Percentiles rank a stretch among this genome's conserved stretches.
These are phyloP conservation scores for Lampropteryx suffumata DNA, from an alignment of 2,888 invertebrate species.

Conservation along the genomic window DNA sequence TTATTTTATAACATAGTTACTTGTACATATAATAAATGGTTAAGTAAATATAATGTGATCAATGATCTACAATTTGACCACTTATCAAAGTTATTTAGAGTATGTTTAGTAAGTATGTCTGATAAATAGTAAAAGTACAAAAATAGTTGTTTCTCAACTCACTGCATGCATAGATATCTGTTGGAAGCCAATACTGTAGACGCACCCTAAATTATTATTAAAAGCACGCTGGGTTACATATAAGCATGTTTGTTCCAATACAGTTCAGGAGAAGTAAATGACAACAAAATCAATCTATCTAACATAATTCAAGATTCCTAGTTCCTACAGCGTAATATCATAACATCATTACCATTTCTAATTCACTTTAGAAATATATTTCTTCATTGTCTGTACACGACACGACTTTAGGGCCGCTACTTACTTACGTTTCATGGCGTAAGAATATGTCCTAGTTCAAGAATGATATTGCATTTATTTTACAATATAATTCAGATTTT, in stretches of 20 bases:
- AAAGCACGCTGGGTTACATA: constrained; percentile 33
- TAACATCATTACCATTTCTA: constrained; percentile 22
- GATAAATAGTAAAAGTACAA: not conserved
- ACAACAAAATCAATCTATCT: constrained; percentile 27
- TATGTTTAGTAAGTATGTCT: too few relatives aligned
- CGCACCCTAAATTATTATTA: constrained; percentile 27
- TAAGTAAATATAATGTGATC: not conserved
- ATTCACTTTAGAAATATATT: constrained; percentile 33
- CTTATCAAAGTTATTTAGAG: not conserved
- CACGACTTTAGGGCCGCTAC: constrained; percentile 28
- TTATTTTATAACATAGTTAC: too few relatives aligned
- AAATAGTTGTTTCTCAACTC: constrained; percentile 3
- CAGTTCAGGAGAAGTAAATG: constrained; percentile 20
- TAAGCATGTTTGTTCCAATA: constrained; percentile 33
- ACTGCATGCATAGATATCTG: not conserved
- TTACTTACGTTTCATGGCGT: constrained; percentile 5
- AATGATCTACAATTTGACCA: not conserved
- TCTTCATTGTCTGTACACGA: constrained; percentile 25
- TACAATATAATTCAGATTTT: too few relatives aligned
- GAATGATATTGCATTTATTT: constrained; percentile 12
- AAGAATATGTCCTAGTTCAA: not conserved
- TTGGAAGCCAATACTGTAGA: constrained; percentile 22
- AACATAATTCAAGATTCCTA: constrained; percentile 34
- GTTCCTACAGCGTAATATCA: constrained; percentile 35
- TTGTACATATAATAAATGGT: not conserved